Evolutionary conservation across 2,888 invertebrate species (phyloP), one percentile per base, ranked within the genome.

Genomic region (Oegoconia quadripuncta): DNA sequence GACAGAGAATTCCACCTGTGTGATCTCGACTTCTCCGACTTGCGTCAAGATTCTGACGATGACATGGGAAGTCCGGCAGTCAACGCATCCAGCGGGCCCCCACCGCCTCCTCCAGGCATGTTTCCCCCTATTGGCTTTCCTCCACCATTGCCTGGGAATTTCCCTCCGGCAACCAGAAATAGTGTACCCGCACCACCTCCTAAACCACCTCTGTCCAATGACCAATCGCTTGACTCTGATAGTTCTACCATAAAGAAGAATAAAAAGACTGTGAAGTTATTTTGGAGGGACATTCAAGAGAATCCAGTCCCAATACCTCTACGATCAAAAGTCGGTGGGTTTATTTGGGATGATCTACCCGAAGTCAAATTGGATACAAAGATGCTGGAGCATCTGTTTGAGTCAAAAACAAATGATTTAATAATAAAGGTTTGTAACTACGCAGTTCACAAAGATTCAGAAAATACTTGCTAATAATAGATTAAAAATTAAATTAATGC

Each of bases 251-350:
- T 91, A 26, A 94, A 92, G 71, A 97, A 97, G 71, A 97, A 93
- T 67, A 98, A 98, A 82, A 97, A 98, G 74, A 99, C 99, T 15
- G 95, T 99, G 9, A 98, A 98, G 79, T 88, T 99, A 35, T 99
- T 99, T 77, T 99, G 99, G 99, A 95, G 95, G 68, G 97, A 99
- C 79, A 95, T 96, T 5, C 91, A 95, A 52, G 96, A 95, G 50
- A 92, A 93, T 64, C 92, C 92, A 0, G 61, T 68, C n/a, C 77
- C 81, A 3, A 66, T 82, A 20, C 59, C 82, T 39, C 74, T 88
- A 26, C 82, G 87, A 9, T 83, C 92, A 22, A 91, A 91, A 45
- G 84, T 93, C 32, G 88, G 88, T 48, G 90, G 93, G 35, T 93
- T 93, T 60, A 95, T 98, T 66, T 98, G 98, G 98, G 96, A 97